Conservation (phyloP, 2,797 vertebrate genomes). For the Holocentrus rufus region DNA sequence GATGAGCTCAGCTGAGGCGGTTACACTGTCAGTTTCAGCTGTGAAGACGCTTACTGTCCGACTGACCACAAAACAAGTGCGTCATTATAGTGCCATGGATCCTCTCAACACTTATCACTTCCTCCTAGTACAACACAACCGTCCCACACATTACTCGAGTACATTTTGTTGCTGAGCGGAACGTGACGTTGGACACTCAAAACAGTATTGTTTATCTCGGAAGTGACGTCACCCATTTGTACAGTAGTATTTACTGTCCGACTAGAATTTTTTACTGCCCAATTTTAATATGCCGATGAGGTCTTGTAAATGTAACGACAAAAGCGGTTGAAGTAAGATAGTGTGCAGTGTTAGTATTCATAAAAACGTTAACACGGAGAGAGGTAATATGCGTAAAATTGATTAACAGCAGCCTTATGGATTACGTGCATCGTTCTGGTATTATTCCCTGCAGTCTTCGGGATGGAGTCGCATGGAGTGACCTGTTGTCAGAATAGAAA, state of each 20-base stretch:
- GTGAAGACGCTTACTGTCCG: slow-evolving; percentile 9
- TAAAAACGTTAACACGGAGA: not conserved
- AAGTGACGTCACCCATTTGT: slow-evolving; percentile 53
- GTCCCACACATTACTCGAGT: not conserved
- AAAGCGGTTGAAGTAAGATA: not conserved
- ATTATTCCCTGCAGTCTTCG: not conserved
- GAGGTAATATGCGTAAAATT: not conserved
- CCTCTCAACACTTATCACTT: not conserved
- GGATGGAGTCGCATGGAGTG: slow-evolving; percentile 16
- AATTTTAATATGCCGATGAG: not conserved
- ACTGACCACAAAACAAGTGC: slow-evolving; percentile 10
- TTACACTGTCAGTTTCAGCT: slow-evolving; percentile 32
- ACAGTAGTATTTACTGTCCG: slow-evolving; percentile 68
- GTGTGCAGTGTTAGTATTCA: accelerated
- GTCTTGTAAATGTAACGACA: not conserved
- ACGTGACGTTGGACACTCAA: slow-evolving; percentile 25
- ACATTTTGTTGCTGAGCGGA: not conserved
- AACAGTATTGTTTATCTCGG: slow-evolving; percentile 69
- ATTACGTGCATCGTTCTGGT: slow-evolving; percentile 6
- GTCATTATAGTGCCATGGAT: slow-evolving; percentile 8
- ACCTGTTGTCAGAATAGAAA: slow-evolving; percentile 26
- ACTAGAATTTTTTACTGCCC: slow-evolving; percentile 34
- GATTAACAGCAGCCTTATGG: not conserved
- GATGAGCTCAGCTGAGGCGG: slow-evolving; percentile 41
- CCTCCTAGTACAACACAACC: not conserved